Conservation (phyloP, 2,113 vertebrate genomes). For the Pardalotus punctatus region DNA sequence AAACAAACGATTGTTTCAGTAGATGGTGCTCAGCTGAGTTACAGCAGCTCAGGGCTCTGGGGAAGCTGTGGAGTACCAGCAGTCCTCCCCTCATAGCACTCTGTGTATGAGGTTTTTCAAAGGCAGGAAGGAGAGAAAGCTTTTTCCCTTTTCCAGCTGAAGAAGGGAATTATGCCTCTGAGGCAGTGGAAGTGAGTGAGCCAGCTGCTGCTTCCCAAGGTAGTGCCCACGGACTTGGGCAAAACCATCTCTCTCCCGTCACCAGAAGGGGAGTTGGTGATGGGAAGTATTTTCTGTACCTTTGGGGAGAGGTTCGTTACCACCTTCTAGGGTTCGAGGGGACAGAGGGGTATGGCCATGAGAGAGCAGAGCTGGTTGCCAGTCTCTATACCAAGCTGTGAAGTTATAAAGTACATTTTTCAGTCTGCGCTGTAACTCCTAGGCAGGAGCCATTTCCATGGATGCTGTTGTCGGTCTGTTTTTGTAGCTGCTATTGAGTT, state of each 20-base stretch:
- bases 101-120: neutral
- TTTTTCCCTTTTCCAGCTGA: neutral
- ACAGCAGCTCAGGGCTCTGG: slow-evolving; percentile 27
- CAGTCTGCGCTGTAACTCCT: neutral
- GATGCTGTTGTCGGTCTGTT: neutral
- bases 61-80: slow-evolving; percentile 2
- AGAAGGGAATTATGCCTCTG: neutral
- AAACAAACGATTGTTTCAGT: slow-evolving; percentile 58
- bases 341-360: neutral
- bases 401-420: neutral
- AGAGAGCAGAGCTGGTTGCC: neutral
- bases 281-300: neutral
- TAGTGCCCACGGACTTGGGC: neutral
- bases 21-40: slow-evolving; percentile 57
- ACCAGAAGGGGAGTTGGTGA: neutral
- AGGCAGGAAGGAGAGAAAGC: neutral
- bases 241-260: neutral
- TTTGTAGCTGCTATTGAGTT: neutral
- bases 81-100: neutral
- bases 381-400: neutral
- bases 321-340: neutral
- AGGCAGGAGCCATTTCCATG: neutral
- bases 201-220: neutral
- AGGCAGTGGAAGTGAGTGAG: neutral
- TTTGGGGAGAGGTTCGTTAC: neutral